These are phyloP conservation scores for Drosophila monieri DNA, from an alignment of 2,888 invertebrate genomes.

Conservation along the genomic window DNA sequence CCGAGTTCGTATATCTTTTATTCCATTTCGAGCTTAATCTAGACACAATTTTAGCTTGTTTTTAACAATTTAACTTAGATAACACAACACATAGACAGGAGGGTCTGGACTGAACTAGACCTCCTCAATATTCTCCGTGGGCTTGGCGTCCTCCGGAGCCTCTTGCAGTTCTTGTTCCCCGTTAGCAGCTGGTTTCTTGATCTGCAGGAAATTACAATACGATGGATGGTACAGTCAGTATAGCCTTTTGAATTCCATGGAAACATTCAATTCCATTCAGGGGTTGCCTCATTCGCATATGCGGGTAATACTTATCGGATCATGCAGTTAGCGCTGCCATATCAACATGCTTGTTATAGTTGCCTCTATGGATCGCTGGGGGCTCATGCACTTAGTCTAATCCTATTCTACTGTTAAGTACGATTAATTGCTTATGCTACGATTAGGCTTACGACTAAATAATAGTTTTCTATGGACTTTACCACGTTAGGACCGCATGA, in stretches of 20 bases:
- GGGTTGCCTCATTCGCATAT: conserved; percentile 18
- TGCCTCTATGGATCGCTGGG: conserved; percentile 10
- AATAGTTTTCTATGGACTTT: conserved; percentile 61
- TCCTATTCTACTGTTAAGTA: conserved; percentile 27
- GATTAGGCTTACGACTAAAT: conserved; percentile 28
- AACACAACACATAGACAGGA: conserved; percentile 8
- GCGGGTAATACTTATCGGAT: conserved; percentile 53
- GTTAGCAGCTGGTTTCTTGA: conserved; percentile 52
- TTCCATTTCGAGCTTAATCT: conserved; percentile 30
- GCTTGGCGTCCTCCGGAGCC: conserved; percentile 22
- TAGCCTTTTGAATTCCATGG: conserved; percentile 2
- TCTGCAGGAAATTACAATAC: conserved; percentile 52
- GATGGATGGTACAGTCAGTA: conserved; percentile 27
- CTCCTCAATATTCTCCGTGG: conserved; percentile 44
- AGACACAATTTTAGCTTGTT: conserved; percentile 25
- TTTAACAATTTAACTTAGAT: conserved; percentile 23
- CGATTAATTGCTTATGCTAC: conserved; percentile 55
- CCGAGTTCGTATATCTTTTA: conserved; percentile 9
- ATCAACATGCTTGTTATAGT: conserved; percentile 45
- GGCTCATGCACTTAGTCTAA: conserved; percentile 31
- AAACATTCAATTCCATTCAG: conserved; percentile 4
- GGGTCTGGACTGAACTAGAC: conserved; percentile 24
- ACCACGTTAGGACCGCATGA: conserved; percentile 65
- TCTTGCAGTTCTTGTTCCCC: conserved; percentile 49
- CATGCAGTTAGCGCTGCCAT: conserved; percentile 53